Conservation (phyloP, 2,888 invertebrate genomes). For the Erpobdella octoculata region DNA sequence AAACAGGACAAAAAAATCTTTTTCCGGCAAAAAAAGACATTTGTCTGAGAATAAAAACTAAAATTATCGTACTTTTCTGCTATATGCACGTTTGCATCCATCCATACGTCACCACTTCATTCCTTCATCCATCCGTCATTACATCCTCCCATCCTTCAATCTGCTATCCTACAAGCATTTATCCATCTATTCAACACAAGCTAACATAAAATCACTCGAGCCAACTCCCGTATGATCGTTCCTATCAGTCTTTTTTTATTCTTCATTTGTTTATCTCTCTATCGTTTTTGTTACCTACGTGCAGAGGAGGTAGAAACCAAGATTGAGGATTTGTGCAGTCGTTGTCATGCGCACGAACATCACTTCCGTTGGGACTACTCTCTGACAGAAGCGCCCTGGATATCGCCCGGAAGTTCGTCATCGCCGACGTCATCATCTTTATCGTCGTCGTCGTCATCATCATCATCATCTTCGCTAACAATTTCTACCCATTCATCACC, state of each 20-base stretch:
- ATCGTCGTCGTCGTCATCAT: not conserved
- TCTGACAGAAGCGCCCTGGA: not conserved
- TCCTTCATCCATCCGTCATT: too few relatives aligned
- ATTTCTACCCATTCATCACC: too few relatives aligned
- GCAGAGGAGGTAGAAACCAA: constrained; percentile 1
- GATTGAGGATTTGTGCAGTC: not conserved
- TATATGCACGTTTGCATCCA: too few relatives aligned
- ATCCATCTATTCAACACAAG: not conserved
- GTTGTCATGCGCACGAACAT: not conserved
- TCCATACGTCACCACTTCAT: too few relatives aligned
- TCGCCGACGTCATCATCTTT: not conserved
- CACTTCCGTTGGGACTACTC: constrained; percentile 3
- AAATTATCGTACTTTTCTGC: too few relatives aligned
- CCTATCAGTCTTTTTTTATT: not conserved
- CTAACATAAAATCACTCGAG: not conserved
- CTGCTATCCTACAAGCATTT: not conserved
- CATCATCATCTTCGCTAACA: not conserved
- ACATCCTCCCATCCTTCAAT: not conserved
- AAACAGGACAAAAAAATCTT: too few relatives aligned
- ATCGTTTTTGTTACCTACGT: not conserved
- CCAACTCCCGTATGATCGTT: not conserved
- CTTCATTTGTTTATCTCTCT: not conserved
- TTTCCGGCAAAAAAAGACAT: too few relatives aligned
- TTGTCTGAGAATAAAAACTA: too few relatives aligned
- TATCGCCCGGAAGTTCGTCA: not conserved